Percentiles rank a stretch among this genome's conserved stretches.
These are phyloP conservation scores for Ochotona princeps DNA, from an alignment of 2,113 vertebrate genomes.

Conservation along the genomic window DNA sequence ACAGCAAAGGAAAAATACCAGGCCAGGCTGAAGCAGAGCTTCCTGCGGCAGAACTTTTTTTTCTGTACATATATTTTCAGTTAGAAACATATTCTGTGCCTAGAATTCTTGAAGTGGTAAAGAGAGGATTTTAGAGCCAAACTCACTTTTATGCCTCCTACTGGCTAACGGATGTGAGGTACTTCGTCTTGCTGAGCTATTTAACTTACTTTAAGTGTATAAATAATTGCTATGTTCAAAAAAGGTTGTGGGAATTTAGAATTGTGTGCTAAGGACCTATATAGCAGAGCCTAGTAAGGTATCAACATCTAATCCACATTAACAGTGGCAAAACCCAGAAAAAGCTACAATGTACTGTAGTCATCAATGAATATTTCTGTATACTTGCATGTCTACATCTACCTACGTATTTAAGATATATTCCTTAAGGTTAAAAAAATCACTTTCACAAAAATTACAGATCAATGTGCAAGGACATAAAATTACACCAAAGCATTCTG, in stretches of 20 bases:
- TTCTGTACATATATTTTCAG: not conserved
- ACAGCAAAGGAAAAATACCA: not conserved
- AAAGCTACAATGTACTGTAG: not conserved
- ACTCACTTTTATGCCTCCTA: not conserved
- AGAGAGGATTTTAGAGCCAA: not conserved
- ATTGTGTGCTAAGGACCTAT: not conserved
- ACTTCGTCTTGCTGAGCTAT: not conserved
- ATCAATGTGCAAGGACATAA: not conserved
- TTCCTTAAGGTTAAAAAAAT: not conserved
- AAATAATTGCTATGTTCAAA: not conserved
- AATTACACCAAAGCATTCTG: not conserved
- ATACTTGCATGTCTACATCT: not conserved
- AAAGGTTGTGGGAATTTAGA: not conserved
- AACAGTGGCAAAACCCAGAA: not conserved
- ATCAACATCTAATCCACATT: not conserved
- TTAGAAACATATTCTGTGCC: not conserved
- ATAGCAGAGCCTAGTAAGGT: not conserved
- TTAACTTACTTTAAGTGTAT: not conserved
- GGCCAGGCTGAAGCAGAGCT: not conserved
- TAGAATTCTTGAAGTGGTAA: not conserved
- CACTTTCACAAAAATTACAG: not conserved
- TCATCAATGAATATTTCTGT: not conserved
- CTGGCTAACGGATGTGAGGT: not conserved
- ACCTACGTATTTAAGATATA: not conserved
- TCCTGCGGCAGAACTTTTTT: not conserved